Conservation (phyloP, 2,888 invertebrate species). For the Heliconius hortense region DNA sequence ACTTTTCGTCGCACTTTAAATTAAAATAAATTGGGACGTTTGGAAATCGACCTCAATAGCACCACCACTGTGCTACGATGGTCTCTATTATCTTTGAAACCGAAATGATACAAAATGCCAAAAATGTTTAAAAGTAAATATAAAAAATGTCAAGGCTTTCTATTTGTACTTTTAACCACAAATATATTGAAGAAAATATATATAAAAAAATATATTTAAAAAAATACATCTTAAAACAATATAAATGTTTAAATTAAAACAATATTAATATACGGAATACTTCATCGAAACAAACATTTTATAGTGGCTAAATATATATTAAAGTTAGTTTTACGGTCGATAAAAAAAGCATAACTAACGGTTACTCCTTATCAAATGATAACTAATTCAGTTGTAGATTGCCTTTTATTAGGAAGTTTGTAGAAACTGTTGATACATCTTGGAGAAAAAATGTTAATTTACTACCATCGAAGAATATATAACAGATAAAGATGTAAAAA, state of each 20-base stretch:
- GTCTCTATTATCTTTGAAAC: too few species aligned
- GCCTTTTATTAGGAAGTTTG: slow-evolving; percentile 15
- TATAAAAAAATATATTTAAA: too few species aligned
- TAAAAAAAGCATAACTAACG: slow-evolving; percentile 27
- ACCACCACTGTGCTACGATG: too few species aligned
- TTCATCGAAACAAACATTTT: neutral
- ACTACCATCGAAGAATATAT: slow-evolving; percentile 1
- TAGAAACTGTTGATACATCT: slow-evolving; percentile 8
- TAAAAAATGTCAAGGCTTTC: too few species aligned
- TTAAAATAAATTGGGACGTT: too few species aligned
- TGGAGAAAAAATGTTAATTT: slow-evolving; percentile 14
- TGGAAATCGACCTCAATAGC: too few species aligned
- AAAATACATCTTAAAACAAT: too few species aligned
- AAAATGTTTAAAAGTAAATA: too few species aligned
- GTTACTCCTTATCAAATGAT: slow-evolving; percentile 18
- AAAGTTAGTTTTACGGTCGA: slow-evolving; percentile 24
- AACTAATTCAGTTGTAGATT: slow-evolving; percentile 25
- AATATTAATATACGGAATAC: slow-evolving; percentile 7
- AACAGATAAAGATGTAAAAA: neutral
- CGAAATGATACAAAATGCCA: too few species aligned
- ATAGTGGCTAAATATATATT: slow-evolving; percentile 14
- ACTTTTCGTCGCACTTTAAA: too few species aligned
- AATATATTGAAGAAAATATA: too few species aligned
- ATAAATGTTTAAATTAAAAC: neutral
- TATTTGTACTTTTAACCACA: too few species aligned